Evolutionary conservation across 2,797 vertebrate species (phyloP).

Genomic region (Peromyscus eremicus): DNA sequence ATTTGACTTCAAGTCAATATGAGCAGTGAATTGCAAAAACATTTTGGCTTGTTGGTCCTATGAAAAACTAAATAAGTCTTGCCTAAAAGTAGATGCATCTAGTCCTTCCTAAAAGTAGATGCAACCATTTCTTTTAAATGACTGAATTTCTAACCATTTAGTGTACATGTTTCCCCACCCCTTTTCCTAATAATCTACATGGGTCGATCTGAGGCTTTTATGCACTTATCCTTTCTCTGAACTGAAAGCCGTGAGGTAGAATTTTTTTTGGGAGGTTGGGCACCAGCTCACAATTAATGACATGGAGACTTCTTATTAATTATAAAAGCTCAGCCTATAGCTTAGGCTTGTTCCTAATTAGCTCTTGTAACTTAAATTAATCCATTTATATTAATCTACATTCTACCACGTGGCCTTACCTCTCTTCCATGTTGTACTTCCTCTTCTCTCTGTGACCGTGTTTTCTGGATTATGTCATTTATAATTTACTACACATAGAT

Average conservation of each 20-base stretch:
- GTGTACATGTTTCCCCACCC: slow-evolving; percentile 20
- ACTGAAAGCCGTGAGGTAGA: neutral
- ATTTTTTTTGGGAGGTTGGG: neutral
- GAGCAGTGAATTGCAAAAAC: slow-evolving; percentile 8
- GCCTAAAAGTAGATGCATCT: slow-evolving; percentile 60
- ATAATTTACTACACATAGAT: neutral
- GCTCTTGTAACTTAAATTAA: neutral
- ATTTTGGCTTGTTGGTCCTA: neutral
- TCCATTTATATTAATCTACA: neutral
- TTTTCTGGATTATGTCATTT: neutral
- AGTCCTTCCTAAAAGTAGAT: neutral
- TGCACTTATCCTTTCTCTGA: slow-evolving; percentile 61
- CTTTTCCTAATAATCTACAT: slow-evolving; percentile 11
- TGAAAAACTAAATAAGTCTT: slow-evolving; percentile 52
- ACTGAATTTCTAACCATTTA: neutral
- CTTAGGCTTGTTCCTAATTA: neutral
- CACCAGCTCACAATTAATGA: neutral
- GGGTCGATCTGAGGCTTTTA: neutral
- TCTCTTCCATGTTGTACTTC: neutral
- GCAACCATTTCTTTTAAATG: neutral
- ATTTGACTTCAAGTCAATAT: neutral
- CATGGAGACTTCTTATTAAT: neutral
- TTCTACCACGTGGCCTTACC: neutral
- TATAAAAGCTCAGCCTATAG: neutral
- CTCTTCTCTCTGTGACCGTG: neutral